Evolutionary conservation across 2,888 invertebrate species (phyloP).

Genomic region (Prenolepis imparis): DNA sequence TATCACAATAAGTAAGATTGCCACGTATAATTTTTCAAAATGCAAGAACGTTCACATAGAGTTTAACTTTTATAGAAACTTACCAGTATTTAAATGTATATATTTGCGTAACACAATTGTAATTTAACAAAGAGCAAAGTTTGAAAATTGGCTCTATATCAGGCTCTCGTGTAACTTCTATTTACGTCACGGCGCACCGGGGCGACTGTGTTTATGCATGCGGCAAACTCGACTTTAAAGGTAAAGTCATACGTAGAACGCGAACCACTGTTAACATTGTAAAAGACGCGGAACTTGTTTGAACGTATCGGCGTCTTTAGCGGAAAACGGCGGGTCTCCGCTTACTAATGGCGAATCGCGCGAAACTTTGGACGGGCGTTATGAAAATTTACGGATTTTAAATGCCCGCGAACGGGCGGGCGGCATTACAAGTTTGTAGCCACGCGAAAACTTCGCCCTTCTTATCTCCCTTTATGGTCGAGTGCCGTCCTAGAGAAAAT

Average conservation of each 20-base stretch:
- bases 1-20: neutral
- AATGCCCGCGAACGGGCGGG: constrained; percentile 69
- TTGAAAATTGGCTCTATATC: constrained; percentile 34
- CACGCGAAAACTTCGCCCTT: constrained; percentile 72
- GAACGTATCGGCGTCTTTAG: constrained; percentile 47
- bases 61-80: constrained; percentile 23
- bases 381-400: constrained; percentile 81
- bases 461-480: constrained; percentile 80
- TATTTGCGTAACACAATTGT: neutral
- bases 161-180: constrained; percentile 38
- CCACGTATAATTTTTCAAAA: constrained; percentile 7
- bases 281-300: constrained; percentile 8
- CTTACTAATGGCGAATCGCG: constrained; percentile 62
- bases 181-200: neutral
- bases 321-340: constrained; percentile 27
- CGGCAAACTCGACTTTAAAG: constrained; percentile 23
- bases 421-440: constrained; percentile 73
- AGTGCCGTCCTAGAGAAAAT: constrained; percentile 74
- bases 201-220: constrained; percentile 43
- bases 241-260: constrained; percentile 44
- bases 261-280: constrained; percentile 35
- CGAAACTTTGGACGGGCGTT: constrained; percentile 68
- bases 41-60: too few species aligned
- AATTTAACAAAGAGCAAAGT: constrained; percentile 50
- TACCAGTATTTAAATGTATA: neutral